Conservation (phyloP, 2,113 vertebrate species). For the Hippolais icterina region DNA sequence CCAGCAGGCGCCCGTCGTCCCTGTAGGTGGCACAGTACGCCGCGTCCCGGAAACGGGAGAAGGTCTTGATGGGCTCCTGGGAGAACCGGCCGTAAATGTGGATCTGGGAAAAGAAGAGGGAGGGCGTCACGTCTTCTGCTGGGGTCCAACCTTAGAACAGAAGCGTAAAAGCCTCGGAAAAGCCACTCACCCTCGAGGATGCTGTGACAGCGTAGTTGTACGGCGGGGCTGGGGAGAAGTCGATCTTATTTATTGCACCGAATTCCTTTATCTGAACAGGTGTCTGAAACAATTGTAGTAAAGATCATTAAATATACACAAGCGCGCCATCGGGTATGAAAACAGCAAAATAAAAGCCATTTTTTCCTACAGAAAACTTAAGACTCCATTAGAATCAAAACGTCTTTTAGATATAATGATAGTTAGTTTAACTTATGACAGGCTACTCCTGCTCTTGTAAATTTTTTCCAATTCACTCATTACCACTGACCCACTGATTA, state of each 20-base stretch:
- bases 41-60: slow-evolving; percentile 89
- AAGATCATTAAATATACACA: background rate
- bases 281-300: slow-evolving; percentile 68
- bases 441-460: fast-evolving
- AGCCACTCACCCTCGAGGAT: slow-evolving; percentile 87
- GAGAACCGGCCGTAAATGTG: slow-evolving; percentile 93
- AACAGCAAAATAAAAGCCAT: background rate
- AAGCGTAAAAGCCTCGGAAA: fast-evolving
- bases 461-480: fast-evolving
- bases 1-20: slow-evolving; percentile 88
- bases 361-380: background rate
- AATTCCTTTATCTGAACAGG: slow-evolving; percentile 97
- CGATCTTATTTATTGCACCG: slow-evolving; percentile 87
- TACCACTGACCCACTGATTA: fast-evolving
- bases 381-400: background rate
- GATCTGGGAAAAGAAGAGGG: slow-evolving; percentile 73
- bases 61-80: slow-evolving; percentile 89
- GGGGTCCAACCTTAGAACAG: background rate
- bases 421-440: background rate
- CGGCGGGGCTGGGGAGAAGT: slow-evolving; percentile 86
- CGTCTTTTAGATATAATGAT: fast-evolving
- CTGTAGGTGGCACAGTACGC: slow-evolving; percentile 89
- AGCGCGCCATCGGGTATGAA: fast-evolving
- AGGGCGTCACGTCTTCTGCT: fast-evolving
- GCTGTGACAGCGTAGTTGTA: slow-evolving; percentile 94